Base-by-base conservation (phyloP, 2,888 invertebrate genomes). In the Eubasilissa splendida region DNA sequence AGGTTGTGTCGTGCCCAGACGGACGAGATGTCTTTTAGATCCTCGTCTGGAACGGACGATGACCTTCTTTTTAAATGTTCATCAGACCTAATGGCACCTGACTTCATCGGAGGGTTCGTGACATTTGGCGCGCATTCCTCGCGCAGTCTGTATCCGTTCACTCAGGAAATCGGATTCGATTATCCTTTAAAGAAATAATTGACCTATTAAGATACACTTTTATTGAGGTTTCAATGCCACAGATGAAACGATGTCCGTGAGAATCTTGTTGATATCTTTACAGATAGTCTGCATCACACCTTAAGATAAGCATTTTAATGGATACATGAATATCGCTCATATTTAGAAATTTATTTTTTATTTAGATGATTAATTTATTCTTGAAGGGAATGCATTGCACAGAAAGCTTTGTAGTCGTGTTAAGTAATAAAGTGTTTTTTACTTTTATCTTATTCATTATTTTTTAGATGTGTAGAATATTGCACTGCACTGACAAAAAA, bases 11-110 rank as follows among this genome's bases (percentile, higher is more conserved):
- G 77, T 77, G 80, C 77, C 65, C 77, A 81, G 80, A 81, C 70
- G 58, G 50, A 68, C 31, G 33, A 73, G 58, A 42, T 71, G 66
- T 70, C 11, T 66, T 53, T 79, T 59, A 59, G 50, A 74, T 80
- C 76, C 58, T 74, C 56, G 53, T 73, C 60, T 74, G 77, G 59
- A 76, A 60, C 79, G 78, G 66, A 53, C 63, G 75, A 76, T 81
- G 81, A 60, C 78, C 81, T 79, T 81, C 78, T 79, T 63, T 68
- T 81, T 79, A 76, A 70, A 68, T 76, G 63, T 68, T 76, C 78
- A 78, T 81, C 70, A 81, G 79, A 79, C 79, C 68, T 75, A 76
- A 76, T 71, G 75, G 76, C 78, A 81, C 81, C 81, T 76, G 78
- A 74, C 78, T 63, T 42, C 58, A 59, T 60, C n/a, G 68, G 33